Percentiles rank a stretch among this genome's conserved stretches.
phyloP scores from a whole-genome alignment of 2,888 invertebrate species.

The Odontocerum albicorne region DNA sequence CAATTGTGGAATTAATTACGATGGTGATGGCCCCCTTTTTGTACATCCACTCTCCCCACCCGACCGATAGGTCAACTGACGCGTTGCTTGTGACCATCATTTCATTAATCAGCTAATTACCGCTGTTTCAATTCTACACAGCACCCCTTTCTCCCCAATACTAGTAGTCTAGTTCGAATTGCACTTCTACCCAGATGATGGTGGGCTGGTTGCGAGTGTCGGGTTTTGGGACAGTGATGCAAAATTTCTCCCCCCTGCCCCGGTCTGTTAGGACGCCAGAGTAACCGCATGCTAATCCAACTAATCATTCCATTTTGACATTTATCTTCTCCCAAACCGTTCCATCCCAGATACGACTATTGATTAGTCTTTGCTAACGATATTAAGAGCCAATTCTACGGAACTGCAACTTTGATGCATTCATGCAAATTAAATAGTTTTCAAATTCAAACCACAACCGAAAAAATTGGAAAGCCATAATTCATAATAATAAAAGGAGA shows the following conservation, averaged over 20 bases:
- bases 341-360: slow-evolving; percentile 5
- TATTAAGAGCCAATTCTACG: slow-evolving; percentile 20
- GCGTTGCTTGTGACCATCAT: slow-evolving; percentile 21
- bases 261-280: not conserved
- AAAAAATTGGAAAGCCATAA: no score
- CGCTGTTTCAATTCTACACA: slow-evolving; percentile 22
- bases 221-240: not conserved
- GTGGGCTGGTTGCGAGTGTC: not conserved
- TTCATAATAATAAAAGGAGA: no score
- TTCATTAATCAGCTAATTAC: slow-evolving; percentile 27
- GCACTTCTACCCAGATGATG: not conserved
- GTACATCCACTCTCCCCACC: no score
- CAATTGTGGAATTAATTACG: no score
- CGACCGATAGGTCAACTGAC: no score
- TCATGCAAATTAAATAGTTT: not conserved
- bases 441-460: no score
- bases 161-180: no score
- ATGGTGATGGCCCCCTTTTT: no score
- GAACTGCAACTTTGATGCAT: slow-evolving; percentile 11
- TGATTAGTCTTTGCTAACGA: slow-evolving; percentile 14
- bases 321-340: slow-evolving; percentile 12
- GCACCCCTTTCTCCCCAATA: not conserved
- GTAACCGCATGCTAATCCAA: slow-evolving; percentile 12
- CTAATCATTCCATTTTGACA: slow-evolving; percentile 25
- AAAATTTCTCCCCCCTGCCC: no score